phyloP scores from a whole-genome alignment of 2,797 vertebrate species.

The Gambelia wislizenii region DNA sequence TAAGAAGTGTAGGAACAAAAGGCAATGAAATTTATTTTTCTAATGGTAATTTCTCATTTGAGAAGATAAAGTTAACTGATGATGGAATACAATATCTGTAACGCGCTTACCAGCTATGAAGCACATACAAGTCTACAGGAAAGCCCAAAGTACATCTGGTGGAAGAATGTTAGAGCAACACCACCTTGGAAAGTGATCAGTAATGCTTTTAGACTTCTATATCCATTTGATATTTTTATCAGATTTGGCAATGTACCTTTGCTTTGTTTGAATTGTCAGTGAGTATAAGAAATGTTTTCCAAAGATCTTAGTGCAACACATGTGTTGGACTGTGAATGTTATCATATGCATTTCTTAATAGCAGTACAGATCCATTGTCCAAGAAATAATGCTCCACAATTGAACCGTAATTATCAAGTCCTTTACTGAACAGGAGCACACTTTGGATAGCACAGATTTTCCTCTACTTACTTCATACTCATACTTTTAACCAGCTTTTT shows the following conservation, averaged over 20 bases:
- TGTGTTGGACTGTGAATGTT: constrained; percentile 31
- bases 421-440: constrained; percentile 5
- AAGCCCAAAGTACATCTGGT: constrained; percentile 51
- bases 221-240: constrained; percentile 51
- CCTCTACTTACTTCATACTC: neutral
- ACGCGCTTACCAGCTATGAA: constrained; percentile 50
- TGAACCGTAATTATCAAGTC: neutral
- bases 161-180: constrained; percentile 44
- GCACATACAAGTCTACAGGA: constrained; percentile 34
- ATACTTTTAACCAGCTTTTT: neutral
- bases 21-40: constrained; percentile 22
- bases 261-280: constrained; percentile 62
- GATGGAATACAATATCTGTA: constrained; percentile 31
- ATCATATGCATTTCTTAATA: constrained; percentile 35
- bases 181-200: constrained; percentile 66
- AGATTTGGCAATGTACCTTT: constrained; percentile 52
- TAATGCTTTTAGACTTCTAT: constrained; percentile 58
- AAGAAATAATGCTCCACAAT: constrained; percentile 3
- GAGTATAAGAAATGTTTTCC: constrained; percentile 45
- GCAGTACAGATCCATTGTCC: neutral
- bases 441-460: neutral
- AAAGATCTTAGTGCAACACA: constrained; percentile 50
- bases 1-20: constrained; percentile 17
- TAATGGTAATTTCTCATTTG: constrained; percentile 26
- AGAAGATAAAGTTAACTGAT: constrained; percentile 41